Base-by-base conservation (phyloP, 2,888 invertebrate species). In the Buathra laborator region DNA sequence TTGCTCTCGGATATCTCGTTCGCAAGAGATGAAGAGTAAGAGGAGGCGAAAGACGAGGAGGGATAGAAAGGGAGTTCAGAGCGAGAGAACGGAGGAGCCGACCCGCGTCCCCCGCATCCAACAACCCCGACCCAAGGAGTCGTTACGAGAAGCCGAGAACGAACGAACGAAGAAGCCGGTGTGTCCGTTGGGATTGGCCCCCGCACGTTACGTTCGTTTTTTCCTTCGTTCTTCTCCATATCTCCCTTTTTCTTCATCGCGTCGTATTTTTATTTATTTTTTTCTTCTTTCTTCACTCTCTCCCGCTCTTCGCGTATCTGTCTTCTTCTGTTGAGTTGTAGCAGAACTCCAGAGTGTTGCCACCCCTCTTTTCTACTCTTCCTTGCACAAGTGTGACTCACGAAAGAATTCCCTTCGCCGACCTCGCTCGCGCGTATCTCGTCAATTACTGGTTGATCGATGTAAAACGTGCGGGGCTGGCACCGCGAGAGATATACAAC, bases 391-490 rank as follows among this genome's bases (percentile, higher is more conserved):
- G 79, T 85, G 84, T 85, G 85, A 85, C 85, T 82, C 85, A 85
- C 82, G 82, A 82, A 85, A 82, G 85, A 85, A 85, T 85, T 85
- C 82, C 82, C 85, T 82, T 83, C 78, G n/a, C 71, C 85, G 82
- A 85, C 85, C 85, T 85, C 85, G 79, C 82, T 68, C 85, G 29
- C 76, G 81, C 82, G 85, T 85, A 82, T 85, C 85, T 85, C 85
- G 85, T 85, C 85, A 85, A 85, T 85, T 85, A 85, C 85, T 76
- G 76, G 85, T 85, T 85, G 85, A 85, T 85, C 85, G 85, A 85
- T 85, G 85, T 85, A 85, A 85, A 85, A 85, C 82, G 82, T 85
- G 76, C 85, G 85, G 82, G 79, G 71, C 85, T 80, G 80, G 71
- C 82, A 82, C 79, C 79, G 72, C 82, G 66, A 68, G 81, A 74